Evolutionary conservation across 2,113 vertebrate genomes (phyloP).

Genomic region (Cololabis saira): DNA sequence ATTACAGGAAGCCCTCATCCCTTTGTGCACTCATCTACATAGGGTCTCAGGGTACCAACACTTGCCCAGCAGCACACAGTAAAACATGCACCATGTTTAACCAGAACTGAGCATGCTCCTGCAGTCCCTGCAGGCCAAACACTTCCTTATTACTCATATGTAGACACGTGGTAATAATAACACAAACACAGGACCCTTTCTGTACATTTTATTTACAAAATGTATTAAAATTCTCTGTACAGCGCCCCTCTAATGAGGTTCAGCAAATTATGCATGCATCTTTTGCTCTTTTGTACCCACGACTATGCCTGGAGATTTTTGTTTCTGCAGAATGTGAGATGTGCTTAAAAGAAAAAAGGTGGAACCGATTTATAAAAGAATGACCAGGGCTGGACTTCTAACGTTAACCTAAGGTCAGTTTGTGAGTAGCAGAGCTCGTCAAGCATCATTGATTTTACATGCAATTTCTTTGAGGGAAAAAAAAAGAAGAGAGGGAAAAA

Average conservation of each 20-base stretch:
- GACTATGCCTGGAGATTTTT: conserved; percentile 87
- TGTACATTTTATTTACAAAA: conserved; percentile 99
- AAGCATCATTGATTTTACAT: conserved; percentile 93
- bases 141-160: no score
- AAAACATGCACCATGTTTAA: conserved; percentile 20
- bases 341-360: conserved; percentile 65
- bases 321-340: conserved; percentile 89
- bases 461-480: conserved; percentile 82
- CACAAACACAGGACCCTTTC: conserved; percentile 75
- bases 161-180: neutral
- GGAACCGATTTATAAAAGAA: conserved; percentile 60
- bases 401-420: conserved; percentile 82
- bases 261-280: conserved; percentile 95
- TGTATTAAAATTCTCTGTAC: conserved; percentile 99
- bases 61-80: conserved; percentile 1
- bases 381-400: conserved; percentile 82
- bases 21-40: conserved; percentile 47
- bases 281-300: conserved; percentile 91
- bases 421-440: conserved; percentile 87
- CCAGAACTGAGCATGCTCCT: neutral
- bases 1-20: conserved; percentile 41
- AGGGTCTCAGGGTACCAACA: conserved; percentile 9
- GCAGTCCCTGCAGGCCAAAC: conserved; percentile 6
- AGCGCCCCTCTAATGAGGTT: conserved; percentile 93
- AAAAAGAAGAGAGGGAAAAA: conserved; percentile 64